Percentiles rank a stretch among this genome's conserved stretches.
phyloP scores from a whole-genome alignment of 1,140 invertebrate genomes.

The Brachionus angularis region DNA sequence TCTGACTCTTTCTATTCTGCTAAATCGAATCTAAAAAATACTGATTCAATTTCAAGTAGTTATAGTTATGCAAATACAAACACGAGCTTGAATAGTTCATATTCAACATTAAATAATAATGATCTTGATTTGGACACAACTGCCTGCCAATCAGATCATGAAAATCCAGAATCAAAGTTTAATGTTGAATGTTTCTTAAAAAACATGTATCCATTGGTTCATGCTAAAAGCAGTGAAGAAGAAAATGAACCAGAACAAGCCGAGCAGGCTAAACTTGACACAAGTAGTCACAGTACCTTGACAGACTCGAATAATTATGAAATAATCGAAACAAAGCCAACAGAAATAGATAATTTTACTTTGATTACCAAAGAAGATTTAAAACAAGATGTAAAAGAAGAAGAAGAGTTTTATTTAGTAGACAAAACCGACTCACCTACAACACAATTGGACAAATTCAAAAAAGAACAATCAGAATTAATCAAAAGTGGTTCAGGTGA shows the following conservation, averaged over 20 bases:
- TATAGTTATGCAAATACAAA: background rate
- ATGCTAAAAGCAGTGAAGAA: background rate
- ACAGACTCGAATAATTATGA: background rate
- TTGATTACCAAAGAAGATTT: background rate
- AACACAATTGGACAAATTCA: background rate
- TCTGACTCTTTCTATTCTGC: slow-evolving; percentile 42
- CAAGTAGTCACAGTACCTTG: background rate
- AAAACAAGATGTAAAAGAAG: background rate
- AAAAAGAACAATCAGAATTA: background rate
- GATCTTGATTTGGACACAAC: slow-evolving; percentile 1
- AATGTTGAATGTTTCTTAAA: background rate
- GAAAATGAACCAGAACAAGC: too few relatives aligned
- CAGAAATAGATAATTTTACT: background rate
- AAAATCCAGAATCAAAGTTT: background rate
- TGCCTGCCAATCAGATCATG: background rate
- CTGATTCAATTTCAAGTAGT: background rate
- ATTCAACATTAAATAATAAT: slow-evolving; percentile 26
- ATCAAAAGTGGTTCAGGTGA: background rate
- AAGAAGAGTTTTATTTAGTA: background rate
- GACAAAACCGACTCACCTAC: background rate
- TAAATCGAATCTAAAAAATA: background rate
- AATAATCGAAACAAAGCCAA: background rate
- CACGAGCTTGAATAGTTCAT: background rate
- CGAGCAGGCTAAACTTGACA: background rate
- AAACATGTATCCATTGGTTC: slow-evolving; percentile 7